These are phyloP conservation scores for Hydrozoanthus tunicans DNA, from an alignment of 64 coral and sea anemone genomes.

Conservation along the genomic window DNA sequence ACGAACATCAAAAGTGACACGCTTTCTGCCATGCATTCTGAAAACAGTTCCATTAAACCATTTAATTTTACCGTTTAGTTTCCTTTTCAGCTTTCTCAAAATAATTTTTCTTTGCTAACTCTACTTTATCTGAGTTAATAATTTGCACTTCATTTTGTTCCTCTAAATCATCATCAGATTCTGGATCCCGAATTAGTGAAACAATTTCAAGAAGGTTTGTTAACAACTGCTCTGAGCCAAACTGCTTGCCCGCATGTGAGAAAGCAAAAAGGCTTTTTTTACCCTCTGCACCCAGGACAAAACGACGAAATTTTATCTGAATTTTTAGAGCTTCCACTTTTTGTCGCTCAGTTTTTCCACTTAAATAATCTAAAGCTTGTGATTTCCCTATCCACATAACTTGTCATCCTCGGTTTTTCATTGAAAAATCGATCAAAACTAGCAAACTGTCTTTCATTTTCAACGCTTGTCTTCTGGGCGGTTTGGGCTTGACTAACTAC, in stretches of 20 bases:
- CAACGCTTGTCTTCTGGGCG: constrained; percentile 28
- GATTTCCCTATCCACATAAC: not conserved
- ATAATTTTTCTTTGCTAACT: not conserved
- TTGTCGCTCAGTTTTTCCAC: not conserved
- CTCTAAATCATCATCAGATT: constrained; percentile 15
- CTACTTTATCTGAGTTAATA: not conserved
- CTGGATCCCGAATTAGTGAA: constrained; percentile 15
- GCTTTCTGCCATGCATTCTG: constrained; percentile 27
- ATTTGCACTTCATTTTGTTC: constrained; percentile 1
- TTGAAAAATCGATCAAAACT: constrained; percentile 39
- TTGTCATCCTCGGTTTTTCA: constrained; percentile 45
- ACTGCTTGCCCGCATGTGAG: constrained; percentile 35
- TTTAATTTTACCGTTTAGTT: not conserved
- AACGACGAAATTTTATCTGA: constrained; percentile 29
- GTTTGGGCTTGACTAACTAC: constrained; percentile 8
- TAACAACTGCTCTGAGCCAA: constrained; percentile 16
- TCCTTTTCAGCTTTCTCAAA: constrained; percentile 1
- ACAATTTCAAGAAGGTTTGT: not conserved
- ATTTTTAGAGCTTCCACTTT: constrained; percentile 26
- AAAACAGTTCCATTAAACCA: constrained; percentile 45
- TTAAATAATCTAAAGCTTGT: not conserved
- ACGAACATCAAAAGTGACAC: not conserved
- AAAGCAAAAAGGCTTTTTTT: constrained; percentile 27
- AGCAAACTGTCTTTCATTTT: constrained; percentile 20
- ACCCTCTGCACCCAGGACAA: not conserved